Base-by-base conservation (phyloP, 2,888 invertebrate species). In the Gerris lacustris region DNA sequence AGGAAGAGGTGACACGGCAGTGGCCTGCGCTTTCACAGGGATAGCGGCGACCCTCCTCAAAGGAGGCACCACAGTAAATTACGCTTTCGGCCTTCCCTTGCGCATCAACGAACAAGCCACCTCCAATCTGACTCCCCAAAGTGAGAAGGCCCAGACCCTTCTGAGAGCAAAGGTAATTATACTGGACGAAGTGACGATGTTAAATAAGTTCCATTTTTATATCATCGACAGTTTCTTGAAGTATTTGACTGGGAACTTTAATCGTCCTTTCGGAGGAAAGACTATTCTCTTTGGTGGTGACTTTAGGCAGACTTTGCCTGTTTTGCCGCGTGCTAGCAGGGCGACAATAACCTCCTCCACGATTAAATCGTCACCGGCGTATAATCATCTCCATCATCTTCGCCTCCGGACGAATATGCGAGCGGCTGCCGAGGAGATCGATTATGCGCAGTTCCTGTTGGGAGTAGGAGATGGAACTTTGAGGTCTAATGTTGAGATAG, bases 221-320 rank as follows among this genome's bases (percentile, higher is more conserved):
- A 45, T 66, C 44, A 18, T 68, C 4, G 47, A 66, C 31, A 68
- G 47, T 6, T 31, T 44, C 9, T 15, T 71, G 31, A 63, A 69
- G 64, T 66, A 68, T 43, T 43, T 66, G 6, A 63, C n/a, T 31
- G 31, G 31, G 64, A 31, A 66, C 62, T 68, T 70, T 68, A 68
- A 72, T 45, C 67, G 71, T 68, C 72, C 71, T 70, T 73, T 72
- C 75, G 76, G 77, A 75, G 76, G 77, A 76, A 77, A 76, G 76
- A 76, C 70, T 31, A 67, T 72, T 7, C 47, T 68, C 6, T 44
- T 72, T 7, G 72, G 66, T 63, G 70, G 72, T 17, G 70, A 70
- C 63, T 72, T 72, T 55, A 43, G 67, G 6, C 67, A 72, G 31
- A 67, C 62, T 44, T 44, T 69, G 66, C 71, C 69, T 9, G 66